These are phyloP conservation scores for Oreonectes daqikongensis DNA, from an alignment of 2,797 vertebrate species.

Conservation along the genomic window DNA sequence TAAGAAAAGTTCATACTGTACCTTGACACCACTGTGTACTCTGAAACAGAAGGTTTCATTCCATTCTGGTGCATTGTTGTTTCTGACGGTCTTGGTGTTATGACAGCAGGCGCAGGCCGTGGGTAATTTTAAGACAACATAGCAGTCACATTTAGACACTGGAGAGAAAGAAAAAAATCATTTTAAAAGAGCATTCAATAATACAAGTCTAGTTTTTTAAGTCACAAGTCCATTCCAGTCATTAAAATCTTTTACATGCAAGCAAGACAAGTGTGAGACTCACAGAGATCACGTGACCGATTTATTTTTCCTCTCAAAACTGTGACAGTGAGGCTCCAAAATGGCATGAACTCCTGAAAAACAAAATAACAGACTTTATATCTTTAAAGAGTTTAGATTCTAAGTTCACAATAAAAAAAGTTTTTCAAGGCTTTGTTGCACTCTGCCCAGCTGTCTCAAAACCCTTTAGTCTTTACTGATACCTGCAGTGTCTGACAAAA, in stretches of 20 bases:
- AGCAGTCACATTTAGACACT: conserved; percentile 83
- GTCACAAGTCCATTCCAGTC: not conserved
- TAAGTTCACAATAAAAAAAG: too few species aligned
- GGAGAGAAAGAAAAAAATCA: not conserved
- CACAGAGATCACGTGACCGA: conserved; percentile 74
- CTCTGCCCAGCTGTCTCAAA: too few species aligned
- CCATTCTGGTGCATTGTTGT: conserved; percentile 79
- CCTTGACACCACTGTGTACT: conserved; percentile 79
- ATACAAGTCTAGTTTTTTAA: too few species aligned
- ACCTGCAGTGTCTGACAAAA: not conserved
- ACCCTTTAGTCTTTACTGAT: too few species aligned
- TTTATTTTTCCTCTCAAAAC: conserved; percentile 73
- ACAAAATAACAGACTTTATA: too few species aligned
- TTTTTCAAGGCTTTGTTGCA: too few species aligned
- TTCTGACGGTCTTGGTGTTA: conserved; percentile 74
- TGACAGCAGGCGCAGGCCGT: conserved; percentile 72
- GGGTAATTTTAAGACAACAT: conserved; percentile 79
- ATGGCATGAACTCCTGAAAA: conserved; percentile 54
- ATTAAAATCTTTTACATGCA: not conserved
- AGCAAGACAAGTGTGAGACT: conserved; percentile 7
- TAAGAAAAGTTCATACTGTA: conserved; percentile 53
- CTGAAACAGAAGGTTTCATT: conserved; percentile 84
- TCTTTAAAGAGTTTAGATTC: too few species aligned
- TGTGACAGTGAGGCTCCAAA: conserved; percentile 75
- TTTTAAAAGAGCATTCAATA: not conserved